Percentiles rank a stretch among this genome's conserved stretches.
Conservation (phyloP, 2,888 invertebrate species). For the Cabera pusaria region DNA sequence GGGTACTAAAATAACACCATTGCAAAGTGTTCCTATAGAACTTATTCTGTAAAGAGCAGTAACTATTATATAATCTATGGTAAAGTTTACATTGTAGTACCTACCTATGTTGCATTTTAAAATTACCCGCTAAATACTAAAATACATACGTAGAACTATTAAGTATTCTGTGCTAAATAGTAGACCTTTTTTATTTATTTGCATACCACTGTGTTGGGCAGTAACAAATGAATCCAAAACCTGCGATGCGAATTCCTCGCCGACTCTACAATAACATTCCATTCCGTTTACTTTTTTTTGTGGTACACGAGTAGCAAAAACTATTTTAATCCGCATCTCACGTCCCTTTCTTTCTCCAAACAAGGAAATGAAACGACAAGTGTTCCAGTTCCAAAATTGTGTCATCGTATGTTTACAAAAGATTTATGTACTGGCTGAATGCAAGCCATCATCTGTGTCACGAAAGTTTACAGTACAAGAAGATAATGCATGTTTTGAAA, state of each 20-base stretch:
- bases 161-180: too few relatives aligned
- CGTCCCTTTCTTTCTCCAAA: slow-evolving; percentile 20
- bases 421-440: slow-evolving; percentile 12
- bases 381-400: slow-evolving; percentile 18
- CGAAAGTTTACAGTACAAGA: slow-evolving; percentile 3
- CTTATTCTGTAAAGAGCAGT: too few relatives aligned
- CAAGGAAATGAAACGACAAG: slow-evolving; percentile 14
- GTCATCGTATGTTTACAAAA: slow-evolving; percentile 21
- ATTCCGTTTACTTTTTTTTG: slow-evolving; percentile 25
- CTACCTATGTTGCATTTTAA: too few relatives aligned
- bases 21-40: too few relatives aligned
- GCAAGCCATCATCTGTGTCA: slow-evolving; percentile 1
- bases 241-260: slow-evolving; percentile 21
- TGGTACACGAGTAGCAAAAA: slow-evolving; percentile 18
- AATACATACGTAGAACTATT: too few relatives aligned
- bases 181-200: too few relatives aligned
- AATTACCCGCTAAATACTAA: too few relatives aligned
- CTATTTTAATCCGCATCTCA: slow-evolving; percentile 21
- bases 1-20: too few relatives aligned
- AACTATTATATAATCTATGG: too few relatives aligned
- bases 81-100: too few relatives aligned
- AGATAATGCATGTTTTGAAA: slow-evolving; percentile 14
- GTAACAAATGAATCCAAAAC: slow-evolving; percentile 14
- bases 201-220: too few relatives aligned
- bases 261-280: slow-evolving; percentile 33